Evolutionary conservation across 2,888 invertebrate genomes (phyloP), one percentile per base, ranked within the genome.

Genomic region (Eupithecia tripunctaria): DNA sequence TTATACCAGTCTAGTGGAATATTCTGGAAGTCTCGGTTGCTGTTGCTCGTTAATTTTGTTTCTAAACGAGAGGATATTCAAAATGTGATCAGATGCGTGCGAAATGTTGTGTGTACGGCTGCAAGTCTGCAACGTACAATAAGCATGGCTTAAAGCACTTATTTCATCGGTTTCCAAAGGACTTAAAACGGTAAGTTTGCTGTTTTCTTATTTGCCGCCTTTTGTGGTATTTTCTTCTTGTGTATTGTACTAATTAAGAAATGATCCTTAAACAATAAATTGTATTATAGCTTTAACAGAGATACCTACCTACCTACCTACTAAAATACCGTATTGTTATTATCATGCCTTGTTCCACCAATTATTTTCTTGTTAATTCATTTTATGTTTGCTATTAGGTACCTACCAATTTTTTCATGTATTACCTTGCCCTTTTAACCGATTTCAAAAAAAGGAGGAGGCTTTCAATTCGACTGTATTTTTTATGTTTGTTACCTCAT

Each of bases 101-200:
- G 6, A 68, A 65, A 64, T 72, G 68, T 43, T 15, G 51, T 10
- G 68, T 68, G 60, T 68, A 65, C 43, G 72, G 72, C 15, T 72
- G 72, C 43, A 68, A 43, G 25, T 36, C 68, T 25, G 72, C 72
- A 43, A 59, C 72, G 25, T 72, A 68, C 72, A 68, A 68, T 43
- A 59, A 43, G 25, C 10, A 59, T 8, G 72, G 72, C 5, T 56
- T n/a, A n/a, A 7, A 63, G 8, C 43, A 59, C 25, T 25, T 5
- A 10, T 72, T 59, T 21, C 68, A 72, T 47, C 65, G 60, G 14
- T 69, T 72, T 36, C 72, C 68, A 0, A 68, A 32, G 66, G 21
- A 69, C 21, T 65, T 47, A 27, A n/a, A 15, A 38, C 59, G 72
- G 72, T 72, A 72, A 65, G 68, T 59, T 59, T 1, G 14, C 25